Evolutionary conservation across 2,113 vertebrate species (phyloP), one percentile per base, ranked within the genome.

Genomic region (Callaeas wilsoni): DNA sequence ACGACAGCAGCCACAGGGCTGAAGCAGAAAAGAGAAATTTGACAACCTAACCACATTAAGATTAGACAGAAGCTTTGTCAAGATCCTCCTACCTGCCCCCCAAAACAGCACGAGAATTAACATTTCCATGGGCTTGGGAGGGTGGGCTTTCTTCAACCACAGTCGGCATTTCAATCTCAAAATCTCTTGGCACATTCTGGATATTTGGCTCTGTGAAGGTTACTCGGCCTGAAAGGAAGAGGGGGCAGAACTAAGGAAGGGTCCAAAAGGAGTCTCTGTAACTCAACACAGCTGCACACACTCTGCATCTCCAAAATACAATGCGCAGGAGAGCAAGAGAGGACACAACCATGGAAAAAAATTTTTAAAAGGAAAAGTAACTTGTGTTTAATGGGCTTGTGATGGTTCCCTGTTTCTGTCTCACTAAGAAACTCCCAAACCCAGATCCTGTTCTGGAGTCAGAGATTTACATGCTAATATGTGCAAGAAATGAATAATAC

Each of bases 131-230:
- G 23, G 89, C 96, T 95, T 97, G 98, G 42, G 98, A 98, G 33
- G 98, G 98, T 17, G 98, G 99, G 89, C 99, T 99, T 94, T 99
- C 99, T 82, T 93, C 98, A 60, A 99, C 97, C 68, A 98, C 68
- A 9, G 97, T 98, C 13, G 99, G 98, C 98, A 99, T 99, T 95
- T 97, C 91, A 64, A 99, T 99, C 96, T 99, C 98, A 98, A 99
- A 99, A 97, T 99, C 99, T 98, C 98, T 99, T 56, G 99, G 99
- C 39, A 99, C 98, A 9, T 99, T 99, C 97, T 99, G 99, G 96
- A 99, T 98, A 96, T 99, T 99, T 88, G 99, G 99, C 87, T 99
- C 99, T 57, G 80, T 98, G 94, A 99, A 99, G 91, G 98, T 98
- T 91, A 99, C 98, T 87, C 99, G 97, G 65, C 99, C 99, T 99